Conservation (phyloP, 2,888 invertebrate species). For the Caenorhabditis imperialis region DNA sequence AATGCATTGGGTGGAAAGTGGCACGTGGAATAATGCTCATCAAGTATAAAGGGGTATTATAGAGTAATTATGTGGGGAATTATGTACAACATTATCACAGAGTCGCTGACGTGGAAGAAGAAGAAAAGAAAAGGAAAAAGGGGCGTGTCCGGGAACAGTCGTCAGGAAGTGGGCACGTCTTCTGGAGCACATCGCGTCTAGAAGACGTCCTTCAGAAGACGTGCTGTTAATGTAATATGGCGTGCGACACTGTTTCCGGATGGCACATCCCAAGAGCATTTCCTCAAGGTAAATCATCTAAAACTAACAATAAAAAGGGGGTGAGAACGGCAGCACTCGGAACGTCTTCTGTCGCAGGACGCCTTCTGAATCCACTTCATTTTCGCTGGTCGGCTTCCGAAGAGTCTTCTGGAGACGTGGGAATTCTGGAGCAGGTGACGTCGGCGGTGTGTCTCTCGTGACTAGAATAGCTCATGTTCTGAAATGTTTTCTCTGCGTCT, state of each 20-base stretch:
- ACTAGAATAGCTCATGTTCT: constrained; percentile 17
- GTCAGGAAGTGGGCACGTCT: constrained; percentile 12
- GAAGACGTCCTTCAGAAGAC: neutral
- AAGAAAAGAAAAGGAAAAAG: neutral
- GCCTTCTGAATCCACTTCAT: constrained; percentile 16
- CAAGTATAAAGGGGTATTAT: constrained; percentile 6
- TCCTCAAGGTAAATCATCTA: too few species aligned
- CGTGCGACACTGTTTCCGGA: constrained; percentile 56
- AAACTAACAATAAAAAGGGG: too few species aligned
- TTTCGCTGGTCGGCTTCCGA: constrained; percentile 30
- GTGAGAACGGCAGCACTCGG: constrained; percentile 11
- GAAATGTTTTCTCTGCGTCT: too few species aligned
- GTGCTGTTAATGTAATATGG: constrained; percentile 51
- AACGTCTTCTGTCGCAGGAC: constrained; percentile 1
- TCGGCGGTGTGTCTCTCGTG: constrained; percentile 4
- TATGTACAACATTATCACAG: constrained; percentile 52
- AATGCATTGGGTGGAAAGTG: constrained; percentile 21
- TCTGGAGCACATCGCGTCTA: neutral
- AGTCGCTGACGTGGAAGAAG: constrained; percentile 23
- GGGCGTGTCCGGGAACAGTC: constrained; percentile 56
- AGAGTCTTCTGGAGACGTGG: constrained; percentile 6
- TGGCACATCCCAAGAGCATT: too few species aligned
- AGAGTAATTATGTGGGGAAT: neutral
- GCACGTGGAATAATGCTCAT: constrained; percentile 23
- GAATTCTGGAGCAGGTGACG: neutral